Evolutionary conservation across 1,140 invertebrate species (phyloP), one percentile per base, ranked within the genome.

Genomic region (Nymphalis io): DNA sequence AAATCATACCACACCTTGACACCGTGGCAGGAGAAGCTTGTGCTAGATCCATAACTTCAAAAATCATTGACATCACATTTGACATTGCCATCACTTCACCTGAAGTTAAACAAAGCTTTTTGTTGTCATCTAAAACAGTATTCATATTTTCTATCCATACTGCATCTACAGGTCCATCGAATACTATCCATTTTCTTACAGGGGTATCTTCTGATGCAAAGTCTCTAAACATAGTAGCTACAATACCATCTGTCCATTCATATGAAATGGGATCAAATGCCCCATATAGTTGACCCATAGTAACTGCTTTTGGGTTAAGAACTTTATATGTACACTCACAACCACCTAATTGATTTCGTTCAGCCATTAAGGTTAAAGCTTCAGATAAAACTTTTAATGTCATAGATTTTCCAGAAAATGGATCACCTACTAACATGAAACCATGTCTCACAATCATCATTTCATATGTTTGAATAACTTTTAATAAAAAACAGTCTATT

Each of bases 131-230:
- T 53, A 98, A 90, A 3, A 97, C 96, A 0, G 97, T 98, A 85
- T 98, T 98, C 94, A 99, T 95, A 90, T 98, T 98, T 92, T 98
- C 97, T 70, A 98, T 98, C 98, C 98, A 99, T 1, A 98, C 95
- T 23, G 97, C 97, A 90, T 98, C 98, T 0, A 98, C 97, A 0
- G 98, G 97, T 1, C 98, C 98, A 87, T 99, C 98, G 85, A 95
- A 96, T 59, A 97, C 94, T 39, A 97, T 94, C 96, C 96, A 97
- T 85, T 98, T 98, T 65, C 95, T 93, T 69, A 96, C 94, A 4
- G 93, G 92, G 4, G 93, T 94, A 73, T 95, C 93, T 40, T 95
- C 94, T 23, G 92, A 93, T 5, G 94, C 93, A 92, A 95, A 96
- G 60, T 93, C 93, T 66, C 96, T 92, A 86, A 96, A 97, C 71